Base-by-base conservation (phyloP, 2,888 invertebrate genomes). In the Arctia plantaginis region DNA sequence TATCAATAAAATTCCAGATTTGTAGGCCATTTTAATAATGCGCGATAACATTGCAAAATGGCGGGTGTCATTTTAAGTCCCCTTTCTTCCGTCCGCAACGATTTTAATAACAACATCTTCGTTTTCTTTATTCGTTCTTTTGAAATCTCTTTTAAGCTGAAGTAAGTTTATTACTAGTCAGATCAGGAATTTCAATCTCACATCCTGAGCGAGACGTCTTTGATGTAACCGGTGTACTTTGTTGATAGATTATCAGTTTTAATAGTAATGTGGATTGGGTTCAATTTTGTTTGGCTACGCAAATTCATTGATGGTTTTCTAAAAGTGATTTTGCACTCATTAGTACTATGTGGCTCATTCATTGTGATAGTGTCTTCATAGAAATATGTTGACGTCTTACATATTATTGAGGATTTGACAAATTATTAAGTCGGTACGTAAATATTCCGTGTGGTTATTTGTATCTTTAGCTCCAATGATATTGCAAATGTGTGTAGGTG, bases 181-280 rank as follows among this genome's bases (percentile, higher is more conserved):
- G 94, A 95, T 94, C 95, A 93, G 94, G 94, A 93, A 93, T 94
- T 94, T 93, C 94, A 93, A 94, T 95, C 92, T 93, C 90, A 93
- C 93, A 94, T 95, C 95, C 95, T 94, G 94, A 92, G 91, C 90
- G 82, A 89, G 77, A 64, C 71, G 86, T 88, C 95, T 95, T 95
- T 95, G 95, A 95, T 92, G 93, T 94, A 91, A 90, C 88, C 88
- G 90, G 82, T 84, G 77, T 70, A 77, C 80, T 78, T 81, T 75
- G 71, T 79, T 68, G 15, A 66, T 55, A 77, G 77, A 88, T 85
- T 84, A 82, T 80, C 79, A 75, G 77, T 87, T 86, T 82, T 89
- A 88, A 82, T 77, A 65, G 66, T 73, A 44, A 64, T 47, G 3
- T 23, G 0, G 12, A 79, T 88, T 82, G 83, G 82, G 90, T 89